Conservation (phyloP, 2,888 invertebrate genomes). For the Drosophila meridionalis region DNA sequence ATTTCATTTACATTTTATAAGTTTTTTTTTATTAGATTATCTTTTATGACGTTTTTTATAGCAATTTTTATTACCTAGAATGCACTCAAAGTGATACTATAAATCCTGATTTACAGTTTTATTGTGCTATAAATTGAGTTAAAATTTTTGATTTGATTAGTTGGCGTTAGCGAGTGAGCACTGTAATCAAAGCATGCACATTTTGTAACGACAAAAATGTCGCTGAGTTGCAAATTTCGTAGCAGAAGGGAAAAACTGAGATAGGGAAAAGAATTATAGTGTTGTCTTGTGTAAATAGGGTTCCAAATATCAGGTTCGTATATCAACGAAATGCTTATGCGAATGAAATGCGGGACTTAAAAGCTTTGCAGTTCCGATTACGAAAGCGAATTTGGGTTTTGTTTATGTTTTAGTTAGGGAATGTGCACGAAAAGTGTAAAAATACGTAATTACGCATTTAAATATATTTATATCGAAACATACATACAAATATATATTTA, state of each 20-base stretch:
- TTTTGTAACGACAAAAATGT: background rate
- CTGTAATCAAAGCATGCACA: background rate
- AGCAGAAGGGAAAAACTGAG: background rate
- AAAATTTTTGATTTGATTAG: background rate
- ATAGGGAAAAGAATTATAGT: slow-evolving; percentile 1
- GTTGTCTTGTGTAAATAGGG: slow-evolving; percentile 19
- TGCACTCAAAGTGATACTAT: background rate
- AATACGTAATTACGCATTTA: slow-evolving; percentile 22
- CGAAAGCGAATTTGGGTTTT: slow-evolving; percentile 6
- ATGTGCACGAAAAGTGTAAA: slow-evolving; percentile 34
- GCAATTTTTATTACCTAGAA: no score
- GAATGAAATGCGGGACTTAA: slow-evolving; percentile 40
- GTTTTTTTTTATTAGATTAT: no score
- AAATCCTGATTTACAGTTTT: background rate
- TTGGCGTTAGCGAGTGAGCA: slow-evolving; percentile 7
- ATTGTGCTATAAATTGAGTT: background rate
- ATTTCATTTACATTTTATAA: no score
- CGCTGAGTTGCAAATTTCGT: slow-evolving; percentile 21
- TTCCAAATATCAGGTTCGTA: slow-evolving; percentile 26
- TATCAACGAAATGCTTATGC: slow-evolving; percentile 23
- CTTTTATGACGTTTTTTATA: no score
- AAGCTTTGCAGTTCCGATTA: slow-evolving; percentile 41
- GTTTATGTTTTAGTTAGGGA: background rate
- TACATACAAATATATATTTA: background rate
- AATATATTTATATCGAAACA: slow-evolving; percentile 6